Percentiles rank a stretch among this genome's conserved stretches.
Conservation (phyloP, 1,140 invertebrate species). For the Tetramorium parvispinum region DNA sequence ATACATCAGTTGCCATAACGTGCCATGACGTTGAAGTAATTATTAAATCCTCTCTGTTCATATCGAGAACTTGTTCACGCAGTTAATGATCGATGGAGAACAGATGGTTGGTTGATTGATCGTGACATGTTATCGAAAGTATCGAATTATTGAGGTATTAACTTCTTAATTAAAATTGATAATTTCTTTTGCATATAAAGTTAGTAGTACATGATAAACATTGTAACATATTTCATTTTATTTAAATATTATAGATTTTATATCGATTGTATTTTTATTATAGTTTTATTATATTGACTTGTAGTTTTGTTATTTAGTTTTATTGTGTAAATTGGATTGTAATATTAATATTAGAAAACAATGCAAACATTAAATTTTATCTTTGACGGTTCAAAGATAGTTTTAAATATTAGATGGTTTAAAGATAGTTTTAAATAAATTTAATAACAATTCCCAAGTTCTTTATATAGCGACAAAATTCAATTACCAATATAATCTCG, state of each 20-base stretch:
- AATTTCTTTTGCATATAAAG: not conserved
- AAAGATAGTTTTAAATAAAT: not conserved
- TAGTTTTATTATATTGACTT: not conserved
- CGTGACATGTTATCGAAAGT: constrained; percentile 4
- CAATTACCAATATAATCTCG: not conserved
- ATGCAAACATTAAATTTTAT: not conserved
- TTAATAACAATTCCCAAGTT: not conserved
- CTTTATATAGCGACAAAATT: not conserved
- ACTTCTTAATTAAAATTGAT: constrained; percentile 9
- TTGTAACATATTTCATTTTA: not conserved
- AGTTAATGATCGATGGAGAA: constrained; percentile 43
- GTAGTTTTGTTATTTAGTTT: not conserved
- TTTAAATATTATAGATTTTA: not conserved
- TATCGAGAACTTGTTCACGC: not conserved
- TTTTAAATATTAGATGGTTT: not conserved
- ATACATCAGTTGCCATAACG: constrained; percentile 26
- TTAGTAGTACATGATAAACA: not conserved
- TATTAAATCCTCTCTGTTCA: not conserved
- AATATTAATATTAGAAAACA: not conserved
- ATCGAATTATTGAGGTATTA: not conserved
- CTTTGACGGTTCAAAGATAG: not conserved
- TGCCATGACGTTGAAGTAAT: not conserved
- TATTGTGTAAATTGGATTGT: not conserved
- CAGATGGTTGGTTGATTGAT: not conserved
- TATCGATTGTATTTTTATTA: not conserved